phyloP scores from a whole-genome alignment of 1,140 invertebrate genomes.

The Leptinotarsa undecemlineata region DNA sequence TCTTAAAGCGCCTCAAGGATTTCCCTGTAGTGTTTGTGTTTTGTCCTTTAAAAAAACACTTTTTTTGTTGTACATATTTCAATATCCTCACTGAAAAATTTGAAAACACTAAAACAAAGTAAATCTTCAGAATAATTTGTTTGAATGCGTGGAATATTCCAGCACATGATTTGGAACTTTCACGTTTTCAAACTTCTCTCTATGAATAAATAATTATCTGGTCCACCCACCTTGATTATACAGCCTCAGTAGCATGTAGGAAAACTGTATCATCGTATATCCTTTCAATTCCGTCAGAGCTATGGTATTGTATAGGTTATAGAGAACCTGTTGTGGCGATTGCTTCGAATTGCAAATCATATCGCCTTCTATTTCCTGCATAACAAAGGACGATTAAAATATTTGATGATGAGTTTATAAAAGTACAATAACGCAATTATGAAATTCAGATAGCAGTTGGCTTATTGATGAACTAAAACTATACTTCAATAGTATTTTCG shows the following conservation, averaged over 20 bases:
- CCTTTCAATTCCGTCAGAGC: conserved; percentile 81
- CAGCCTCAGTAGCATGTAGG: conserved; percentile 76
- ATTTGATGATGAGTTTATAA: no score
- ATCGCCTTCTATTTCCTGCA: conserved; percentile 66
- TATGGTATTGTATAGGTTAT: conserved; percentile 78
- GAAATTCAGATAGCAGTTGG: no score
- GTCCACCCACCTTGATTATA: conserved; percentile 69
- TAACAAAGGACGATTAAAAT: conserved; percentile 22
- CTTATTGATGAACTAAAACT: no score
- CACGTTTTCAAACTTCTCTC: neutral
- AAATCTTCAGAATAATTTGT: neutral
- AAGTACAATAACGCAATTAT: no score
- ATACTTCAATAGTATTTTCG: no score
- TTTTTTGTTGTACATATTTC: no score
- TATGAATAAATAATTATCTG: conserved; percentile 1
- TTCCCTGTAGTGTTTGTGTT: no score
- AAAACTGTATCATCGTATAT: conserved; percentile 85
- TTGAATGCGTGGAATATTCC: neutral
- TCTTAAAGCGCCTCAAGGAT: no score
- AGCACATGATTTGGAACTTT: no score
- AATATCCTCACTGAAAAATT: neutral
- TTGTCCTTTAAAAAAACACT: no score
- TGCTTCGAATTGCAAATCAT: conserved; percentile 70
- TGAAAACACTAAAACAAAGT: neutral
- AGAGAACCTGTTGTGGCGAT: conserved; percentile 79